phyloP scores from a whole-genome alignment of 2,888 invertebrate species.

The Andrena fulva region DNA sequence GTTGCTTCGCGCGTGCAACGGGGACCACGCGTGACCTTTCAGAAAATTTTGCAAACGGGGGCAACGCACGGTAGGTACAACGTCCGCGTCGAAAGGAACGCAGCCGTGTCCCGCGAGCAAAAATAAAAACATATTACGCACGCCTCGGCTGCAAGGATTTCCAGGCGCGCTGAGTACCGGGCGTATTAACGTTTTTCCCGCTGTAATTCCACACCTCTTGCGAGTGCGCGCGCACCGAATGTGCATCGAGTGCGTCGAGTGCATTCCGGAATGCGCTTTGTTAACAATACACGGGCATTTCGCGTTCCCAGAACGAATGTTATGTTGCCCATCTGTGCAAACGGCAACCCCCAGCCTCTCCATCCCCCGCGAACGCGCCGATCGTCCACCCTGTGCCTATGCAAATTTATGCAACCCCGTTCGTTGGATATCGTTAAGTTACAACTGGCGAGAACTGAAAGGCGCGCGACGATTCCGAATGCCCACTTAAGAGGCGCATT shows the following conservation, averaged over 20 bases:
- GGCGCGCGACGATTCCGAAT: no score
- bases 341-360: no score
- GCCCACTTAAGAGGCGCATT: no score
- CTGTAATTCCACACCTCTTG: conserved; percentile 13
- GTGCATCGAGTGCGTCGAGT: background rate
- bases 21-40: background rate
- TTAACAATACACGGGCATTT: conserved; percentile 28
- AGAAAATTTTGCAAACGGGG: conserved; percentile 1
- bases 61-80: background rate
- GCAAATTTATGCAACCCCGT: no score
- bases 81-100: background rate
- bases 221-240: background rate
- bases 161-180: conserved; percentile 4
- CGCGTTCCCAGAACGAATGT: background rate
- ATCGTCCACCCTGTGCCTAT: no score
- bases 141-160: conserved; percentile 18
- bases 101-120: background rate
- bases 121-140: conserved; percentile 25
- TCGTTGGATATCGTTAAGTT: no score
- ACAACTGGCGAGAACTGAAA: no score
- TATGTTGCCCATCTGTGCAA: conserved; percentile 13
- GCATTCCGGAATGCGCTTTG: conserved; percentile 23
- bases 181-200: conserved; percentile 36
- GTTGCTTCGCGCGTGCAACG: background rate
- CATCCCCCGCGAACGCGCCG: no score